Conservation (phyloP, 2,888 invertebrate genomes). For the Sinotaia quadrata region DNA sequence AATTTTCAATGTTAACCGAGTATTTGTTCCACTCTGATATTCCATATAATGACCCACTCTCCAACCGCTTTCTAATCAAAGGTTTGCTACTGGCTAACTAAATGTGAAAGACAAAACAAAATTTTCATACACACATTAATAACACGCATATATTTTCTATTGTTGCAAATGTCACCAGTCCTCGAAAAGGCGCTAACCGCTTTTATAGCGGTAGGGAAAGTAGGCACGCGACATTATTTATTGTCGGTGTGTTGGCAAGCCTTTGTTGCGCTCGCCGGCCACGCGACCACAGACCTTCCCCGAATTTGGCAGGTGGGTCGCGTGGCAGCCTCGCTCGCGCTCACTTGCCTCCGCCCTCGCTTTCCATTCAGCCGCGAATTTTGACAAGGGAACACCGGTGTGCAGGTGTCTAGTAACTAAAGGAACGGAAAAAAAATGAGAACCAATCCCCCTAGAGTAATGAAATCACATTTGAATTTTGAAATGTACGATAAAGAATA, state of each 20-base stretch:
- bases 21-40: too few relatives aligned
- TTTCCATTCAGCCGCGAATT: conserved; percentile 14
- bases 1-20: too few relatives aligned
- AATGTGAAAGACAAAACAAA: too few relatives aligned
- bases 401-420: background rate
- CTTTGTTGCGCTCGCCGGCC: background rate
- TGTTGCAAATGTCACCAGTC: too few relatives aligned
- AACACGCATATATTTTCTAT: too few relatives aligned
- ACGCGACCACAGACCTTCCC: conserved; percentile 18
- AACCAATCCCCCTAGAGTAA: background rate
- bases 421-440: background rate
- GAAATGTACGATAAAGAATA: background rate
- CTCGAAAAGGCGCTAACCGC: too few relatives aligned
- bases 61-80: too few relatives aligned
- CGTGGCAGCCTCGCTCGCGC: conserved; percentile 26
- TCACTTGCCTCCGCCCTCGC: background rate
- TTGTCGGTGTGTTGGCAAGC: background rate
- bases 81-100: too few relatives aligned
- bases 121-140: too few relatives aligned
- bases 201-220: too few relatives aligned
- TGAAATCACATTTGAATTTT: background rate
- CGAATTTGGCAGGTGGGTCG: conserved; percentile 34
- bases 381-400: background rate
- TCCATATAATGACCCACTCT: too few relatives aligned
- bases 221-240: conserved; percentile 12